Evolutionary conservation across 2,797 vertebrate genomes (phyloP).

Genomic region (Muscicapa striata): DNA sequence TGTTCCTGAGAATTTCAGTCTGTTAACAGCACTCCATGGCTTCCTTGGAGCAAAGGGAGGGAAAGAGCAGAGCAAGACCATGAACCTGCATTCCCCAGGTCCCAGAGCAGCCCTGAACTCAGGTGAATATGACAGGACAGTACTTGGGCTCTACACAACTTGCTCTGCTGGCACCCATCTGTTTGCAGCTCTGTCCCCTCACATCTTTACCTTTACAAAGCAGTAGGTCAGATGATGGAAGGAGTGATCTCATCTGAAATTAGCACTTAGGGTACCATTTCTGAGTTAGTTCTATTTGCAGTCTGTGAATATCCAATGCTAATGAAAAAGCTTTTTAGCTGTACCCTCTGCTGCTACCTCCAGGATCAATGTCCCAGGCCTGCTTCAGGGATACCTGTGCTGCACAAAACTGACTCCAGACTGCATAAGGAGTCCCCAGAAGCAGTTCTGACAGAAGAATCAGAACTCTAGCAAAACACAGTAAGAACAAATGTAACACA

Average conservation of each 20-base stretch:
- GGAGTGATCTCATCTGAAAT: neutral
- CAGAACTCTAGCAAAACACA: neutral
- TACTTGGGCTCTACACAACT: neutral
- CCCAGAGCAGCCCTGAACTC: neutral
- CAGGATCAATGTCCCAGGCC: neutral
- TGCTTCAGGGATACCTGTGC: neutral
- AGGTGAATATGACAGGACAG: neutral
- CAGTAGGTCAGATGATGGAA: neutral
- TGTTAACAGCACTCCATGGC: neutral
- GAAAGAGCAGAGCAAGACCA: neutral
- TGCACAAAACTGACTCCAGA: neutral
- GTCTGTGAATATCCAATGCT: neutral
- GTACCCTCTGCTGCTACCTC: neutral
- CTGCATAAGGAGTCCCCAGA: neutral
- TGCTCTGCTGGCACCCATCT: neutral
- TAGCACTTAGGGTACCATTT: neutral
- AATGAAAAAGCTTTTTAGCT: neutral
- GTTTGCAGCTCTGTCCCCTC: neutral
- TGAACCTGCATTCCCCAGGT: fast-evolving
- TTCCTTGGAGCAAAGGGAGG: neutral
- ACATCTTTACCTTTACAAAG: neutral
- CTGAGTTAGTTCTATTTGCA: neutral
- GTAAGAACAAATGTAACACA: neutral
- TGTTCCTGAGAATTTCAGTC: neutral
- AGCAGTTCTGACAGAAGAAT: neutral